phyloP scores from a whole-genome alignment of 37 sponge, comb jelly and placozoan genomes.

The Bolinopsis microptera region DNA sequence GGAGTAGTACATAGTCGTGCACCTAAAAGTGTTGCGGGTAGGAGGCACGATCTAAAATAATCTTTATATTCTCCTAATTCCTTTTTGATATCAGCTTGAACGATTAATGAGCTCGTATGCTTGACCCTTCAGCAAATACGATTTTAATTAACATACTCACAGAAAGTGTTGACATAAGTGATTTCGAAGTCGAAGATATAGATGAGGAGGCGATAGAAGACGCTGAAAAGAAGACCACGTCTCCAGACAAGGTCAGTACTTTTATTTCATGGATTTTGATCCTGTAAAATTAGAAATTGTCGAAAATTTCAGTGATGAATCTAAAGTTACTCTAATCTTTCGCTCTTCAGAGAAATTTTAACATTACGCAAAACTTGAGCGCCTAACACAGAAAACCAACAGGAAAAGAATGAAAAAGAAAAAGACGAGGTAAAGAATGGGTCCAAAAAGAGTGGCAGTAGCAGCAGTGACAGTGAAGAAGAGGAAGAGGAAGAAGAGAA shows the following conservation, averaged over 20 bases:
- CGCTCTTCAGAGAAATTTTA: no score
- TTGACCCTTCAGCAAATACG: no score
- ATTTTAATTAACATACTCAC: no score
- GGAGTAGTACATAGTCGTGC: neutral
- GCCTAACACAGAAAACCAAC: neutral
- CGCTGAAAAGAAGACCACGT: neutral
- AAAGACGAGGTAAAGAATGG: neutral
- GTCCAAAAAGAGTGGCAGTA: neutral
- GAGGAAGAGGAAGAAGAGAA: neutral
- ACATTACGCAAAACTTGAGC: no score
- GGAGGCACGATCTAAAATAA: no score
- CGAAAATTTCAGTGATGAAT: no score
- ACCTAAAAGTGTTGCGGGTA: constrained; percentile 41
- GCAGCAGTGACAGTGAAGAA: neutral
- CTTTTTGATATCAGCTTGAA: no score
- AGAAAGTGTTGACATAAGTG: constrained; percentile 50
- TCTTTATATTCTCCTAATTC: no score
- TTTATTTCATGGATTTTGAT: neutral
- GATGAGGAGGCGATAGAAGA: constrained; percentile 46
- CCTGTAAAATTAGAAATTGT: no score
- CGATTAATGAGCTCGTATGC: no score
- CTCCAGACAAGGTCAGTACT: neutral
- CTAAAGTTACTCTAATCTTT: no score
- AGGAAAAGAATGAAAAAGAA: neutral
- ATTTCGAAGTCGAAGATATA: constrained; percentile 1